phyloP scores from a whole-genome alignment of 2,797 vertebrate species.

The Sylvia borin region DNA sequence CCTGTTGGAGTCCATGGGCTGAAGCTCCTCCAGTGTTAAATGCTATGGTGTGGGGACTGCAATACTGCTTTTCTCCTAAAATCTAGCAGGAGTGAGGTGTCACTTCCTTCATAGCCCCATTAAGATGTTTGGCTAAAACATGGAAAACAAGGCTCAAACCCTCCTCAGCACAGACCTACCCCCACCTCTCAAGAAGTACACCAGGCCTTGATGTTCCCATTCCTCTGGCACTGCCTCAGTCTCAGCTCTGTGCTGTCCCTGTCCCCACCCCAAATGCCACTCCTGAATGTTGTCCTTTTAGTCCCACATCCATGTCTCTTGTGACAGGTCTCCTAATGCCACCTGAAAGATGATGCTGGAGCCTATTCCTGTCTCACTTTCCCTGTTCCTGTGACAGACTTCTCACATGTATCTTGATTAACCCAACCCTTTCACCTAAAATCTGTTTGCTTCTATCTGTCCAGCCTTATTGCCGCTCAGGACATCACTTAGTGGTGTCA shows the following conservation, averaged over 20 bases:
- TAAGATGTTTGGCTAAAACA: background rate
- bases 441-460: background rate
- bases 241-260: background rate
- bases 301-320: accelerated
- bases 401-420: background rate
- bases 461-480: background rate
- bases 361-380: background rate
- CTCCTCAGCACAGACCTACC: background rate
- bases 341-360: background rate
- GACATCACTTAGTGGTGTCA: background rate
- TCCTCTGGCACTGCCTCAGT: background rate
- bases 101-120: background rate
- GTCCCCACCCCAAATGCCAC: background rate
- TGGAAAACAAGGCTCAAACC: background rate
- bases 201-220: background rate
- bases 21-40: background rate
- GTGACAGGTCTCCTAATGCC: background rate
- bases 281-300: background rate
- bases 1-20: background rate
- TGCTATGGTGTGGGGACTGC: no score
- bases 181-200: background rate
- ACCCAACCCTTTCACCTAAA: background rate
- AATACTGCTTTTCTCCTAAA: background rate
- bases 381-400: background rate
- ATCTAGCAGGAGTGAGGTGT: background rate